Evolutionary conservation across 2,888 invertebrate species (phyloP).

Genomic region (Digitonthophagus gazella): DNA sequence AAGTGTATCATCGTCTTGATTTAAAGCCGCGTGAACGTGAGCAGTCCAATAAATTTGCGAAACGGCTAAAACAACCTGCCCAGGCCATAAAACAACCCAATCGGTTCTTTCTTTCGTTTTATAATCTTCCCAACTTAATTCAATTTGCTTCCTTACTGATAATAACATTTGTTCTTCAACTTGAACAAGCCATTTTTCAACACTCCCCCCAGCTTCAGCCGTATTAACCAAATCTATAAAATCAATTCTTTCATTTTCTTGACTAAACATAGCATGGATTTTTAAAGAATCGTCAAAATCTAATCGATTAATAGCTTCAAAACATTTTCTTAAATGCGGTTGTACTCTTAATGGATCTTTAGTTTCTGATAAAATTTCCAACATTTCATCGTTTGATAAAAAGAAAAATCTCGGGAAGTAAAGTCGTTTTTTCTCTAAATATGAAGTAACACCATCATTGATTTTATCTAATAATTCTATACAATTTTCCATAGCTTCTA

Average conservation of each 20-base stretch:
- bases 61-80: constrained; percentile 77
- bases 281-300: constrained; percentile 69
- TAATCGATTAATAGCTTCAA: constrained; percentile 78
- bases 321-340: constrained; percentile 84
- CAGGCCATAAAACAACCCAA: constrained; percentile 79
- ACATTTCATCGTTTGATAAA: constrained; percentile 85
- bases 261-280: constrained; percentile 75
- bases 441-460: constrained; percentile 78
- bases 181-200: constrained; percentile 82
- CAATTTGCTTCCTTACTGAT: constrained; percentile 68
- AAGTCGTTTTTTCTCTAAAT: constrained; percentile 79
- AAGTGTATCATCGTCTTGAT: constrained; percentile 50
- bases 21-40: constrained; percentile 69
- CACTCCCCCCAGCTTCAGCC: constrained; percentile 73
- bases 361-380: constrained; percentile 87
- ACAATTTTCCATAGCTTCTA: constrained; percentile 69
- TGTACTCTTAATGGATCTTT: constrained; percentile 82
- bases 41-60: constrained; percentile 83
- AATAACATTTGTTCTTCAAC: constrained; percentile 80
- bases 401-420: constrained; percentile 88
- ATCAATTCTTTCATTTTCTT: constrained; percentile 70
- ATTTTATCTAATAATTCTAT: constrained; percentile 72
- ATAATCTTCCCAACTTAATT: constrained; percentile 66
- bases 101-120: constrained; percentile 56
- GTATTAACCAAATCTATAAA: constrained; percentile 65